Base-by-base conservation (phyloP, 2,888 invertebrate genomes). In the Augiades crinisus region DNA sequence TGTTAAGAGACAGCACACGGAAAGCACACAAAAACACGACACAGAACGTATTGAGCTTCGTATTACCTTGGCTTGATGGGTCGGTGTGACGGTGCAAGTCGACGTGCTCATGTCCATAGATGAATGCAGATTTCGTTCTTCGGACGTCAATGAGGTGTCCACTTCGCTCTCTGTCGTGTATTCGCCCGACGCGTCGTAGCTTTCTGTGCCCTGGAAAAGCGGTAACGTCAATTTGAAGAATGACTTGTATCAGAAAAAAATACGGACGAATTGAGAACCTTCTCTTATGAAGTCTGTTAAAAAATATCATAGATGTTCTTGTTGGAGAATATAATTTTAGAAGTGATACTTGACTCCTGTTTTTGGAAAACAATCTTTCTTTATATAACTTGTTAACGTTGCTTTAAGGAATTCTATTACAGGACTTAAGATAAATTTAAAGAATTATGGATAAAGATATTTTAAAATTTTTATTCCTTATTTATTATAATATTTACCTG, bases 141-240 rank as follows among this genome's bases (percentile, higher is more conserved):
- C 95, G 0, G 95, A 95, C 0, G 94, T 93, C 58, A 94, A 91
- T 0, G 95, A 95, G 41, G 92, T 93, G 57, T 94, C 94, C 44
- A 92, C 90, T 71, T 93, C 93, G 41, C 92, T 92, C 70, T 94
- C 94, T 5, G 94, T 94, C 34, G 96, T 96, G 62, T 95, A 96
- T 81, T 97, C 97, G 8, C 96, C 96, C 53, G 96, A 97, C 0
- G 97, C 97, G 74, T 97, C 97, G 77, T 96, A 96, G 78, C 94
- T 95, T 74, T 95, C 94, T 50, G 92, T 90, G 40, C 92, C 91
- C 89, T 92, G 82, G n/a, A 72, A 69, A 44, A 40, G 19, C 14
- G 27, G 49, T 31, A 46, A 17, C 12, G n/a, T 43, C 21, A 14
- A 24, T 30, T 41, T 34, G 17, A 27, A 37, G 2, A 46, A 13